Conservation (phyloP, 2,797 vertebrate genomes). For the Typhlichthys subterraneus region DNA sequence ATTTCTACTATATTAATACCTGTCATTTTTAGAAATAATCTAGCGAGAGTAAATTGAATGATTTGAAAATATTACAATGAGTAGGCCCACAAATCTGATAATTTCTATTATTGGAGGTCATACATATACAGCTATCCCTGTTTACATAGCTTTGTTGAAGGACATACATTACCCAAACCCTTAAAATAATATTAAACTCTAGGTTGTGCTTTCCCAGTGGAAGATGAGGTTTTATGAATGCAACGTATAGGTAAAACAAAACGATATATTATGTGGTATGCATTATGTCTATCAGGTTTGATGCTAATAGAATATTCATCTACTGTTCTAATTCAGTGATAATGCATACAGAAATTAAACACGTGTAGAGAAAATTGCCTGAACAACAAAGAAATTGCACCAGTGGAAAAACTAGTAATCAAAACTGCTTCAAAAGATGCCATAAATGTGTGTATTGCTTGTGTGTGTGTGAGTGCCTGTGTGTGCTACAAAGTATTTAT, state of each 20-base stretch:
- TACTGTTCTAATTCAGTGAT: constrained; percentile 61
- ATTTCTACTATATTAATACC: too few relatives aligned
- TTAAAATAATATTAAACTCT: constrained; percentile 26
- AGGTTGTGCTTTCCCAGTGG: constrained; percentile 51
- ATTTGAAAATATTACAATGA: constrained; percentile 11
- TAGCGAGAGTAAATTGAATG: constrained; percentile 31
- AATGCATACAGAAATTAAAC: constrained; percentile 39
- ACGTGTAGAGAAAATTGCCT: constrained; percentile 35
- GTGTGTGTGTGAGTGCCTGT: constrained; percentile 32
- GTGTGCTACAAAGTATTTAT: constrained; percentile 35
- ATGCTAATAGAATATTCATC: constrained; percentile 62
- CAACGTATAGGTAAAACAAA: neutral
- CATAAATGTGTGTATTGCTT: constrained; percentile 16
- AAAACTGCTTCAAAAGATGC: constrained; percentile 45
- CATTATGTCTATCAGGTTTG: constrained; percentile 40
- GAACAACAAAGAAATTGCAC: constrained; percentile 48
- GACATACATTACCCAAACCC: constrained; percentile 29
- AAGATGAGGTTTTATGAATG: constrained; percentile 41
- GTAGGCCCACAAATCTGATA: constrained; percentile 16
- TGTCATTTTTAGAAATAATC: constrained; percentile 5
- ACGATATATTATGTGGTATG: neutral
- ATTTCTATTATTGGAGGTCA: constrained; percentile 14
- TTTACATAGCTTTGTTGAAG: constrained; percentile 39
- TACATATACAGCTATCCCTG: constrained; percentile 6
- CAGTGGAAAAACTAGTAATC: constrained; percentile 28